These are phyloP conservation scores for Sinocyclocheilus rhinocerous DNA, from an alignment of 2,113 vertebrate genomes.

Conservation along the genomic window DNA sequence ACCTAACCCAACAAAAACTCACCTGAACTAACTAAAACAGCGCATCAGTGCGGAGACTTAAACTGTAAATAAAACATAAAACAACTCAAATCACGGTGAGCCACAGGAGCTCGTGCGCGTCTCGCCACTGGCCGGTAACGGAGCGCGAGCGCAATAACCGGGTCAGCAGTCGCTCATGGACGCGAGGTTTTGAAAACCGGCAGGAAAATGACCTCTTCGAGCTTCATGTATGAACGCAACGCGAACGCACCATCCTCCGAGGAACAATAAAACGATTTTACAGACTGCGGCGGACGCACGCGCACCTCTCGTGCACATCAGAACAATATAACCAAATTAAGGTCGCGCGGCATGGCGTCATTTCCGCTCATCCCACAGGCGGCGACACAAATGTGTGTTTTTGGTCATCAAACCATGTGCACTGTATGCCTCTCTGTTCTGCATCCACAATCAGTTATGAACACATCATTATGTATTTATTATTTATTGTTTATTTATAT, in stretches of 20 bases:
- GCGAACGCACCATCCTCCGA: not conserved
- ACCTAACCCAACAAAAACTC: no score
- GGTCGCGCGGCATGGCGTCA: conserved; percentile 39
- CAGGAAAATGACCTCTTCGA: not conserved
- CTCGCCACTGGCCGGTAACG: conserved; percentile 14
- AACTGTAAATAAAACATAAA: not conserved
- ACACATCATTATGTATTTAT: not conserved
- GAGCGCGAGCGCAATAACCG: conserved; percentile 6
- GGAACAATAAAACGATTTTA: not conserved
- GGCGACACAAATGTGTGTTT: not conserved
- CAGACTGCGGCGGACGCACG: not conserved
- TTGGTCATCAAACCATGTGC: not conserved
- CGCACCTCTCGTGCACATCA: not conserved
- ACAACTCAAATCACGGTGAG: not conserved
- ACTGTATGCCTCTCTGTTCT: not conserved
- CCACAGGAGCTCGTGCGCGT: not conserved
- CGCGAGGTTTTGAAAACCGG: not conserved
- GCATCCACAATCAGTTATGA: not conserved
- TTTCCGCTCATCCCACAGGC: conserved; percentile 13
- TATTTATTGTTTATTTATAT: not conserved
- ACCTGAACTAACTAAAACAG: not conserved
- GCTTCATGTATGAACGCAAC: not conserved
- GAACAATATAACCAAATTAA: conserved; percentile 3
- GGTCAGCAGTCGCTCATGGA: conserved; percentile 3
- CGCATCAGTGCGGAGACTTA: not conserved